These are phyloP conservation scores for Delphinapterus leucas DNA, from an alignment of 2,113 vertebrate species.

Conservation along the genomic window DNA sequence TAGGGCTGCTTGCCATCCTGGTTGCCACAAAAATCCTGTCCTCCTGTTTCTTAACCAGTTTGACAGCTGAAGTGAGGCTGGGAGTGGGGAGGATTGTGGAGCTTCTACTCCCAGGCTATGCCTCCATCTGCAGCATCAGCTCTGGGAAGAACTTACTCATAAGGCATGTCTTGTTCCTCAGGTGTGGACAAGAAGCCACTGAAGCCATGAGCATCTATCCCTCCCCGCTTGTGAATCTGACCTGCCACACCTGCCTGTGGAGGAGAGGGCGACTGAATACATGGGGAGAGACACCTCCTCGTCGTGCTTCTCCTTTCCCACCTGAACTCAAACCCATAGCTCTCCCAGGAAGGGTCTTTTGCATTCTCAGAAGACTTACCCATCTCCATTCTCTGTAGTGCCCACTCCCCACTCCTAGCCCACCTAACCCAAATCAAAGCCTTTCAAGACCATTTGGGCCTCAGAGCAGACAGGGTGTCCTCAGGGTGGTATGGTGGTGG, in stretches of 20 bases:
- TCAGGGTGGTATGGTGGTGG: not conserved
- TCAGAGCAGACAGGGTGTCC: slow-evolving; percentile 26
- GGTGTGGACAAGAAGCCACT: not conserved
- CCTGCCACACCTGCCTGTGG: not conserved
- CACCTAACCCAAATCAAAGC: not conserved
- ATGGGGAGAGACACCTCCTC: not conserved
- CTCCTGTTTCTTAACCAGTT: slow-evolving; percentile 17
- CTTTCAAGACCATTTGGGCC: not conserved
- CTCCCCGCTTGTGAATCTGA: not conserved
- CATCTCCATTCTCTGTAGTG: not conserved
- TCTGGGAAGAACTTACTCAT: not conserved
- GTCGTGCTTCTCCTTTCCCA: not conserved
- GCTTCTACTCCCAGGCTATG: not conserved
- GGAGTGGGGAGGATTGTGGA: not conserved
- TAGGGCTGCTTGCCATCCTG: not conserved
- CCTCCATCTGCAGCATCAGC: not conserved
- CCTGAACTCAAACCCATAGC: not conserved
- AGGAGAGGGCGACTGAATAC: not conserved
- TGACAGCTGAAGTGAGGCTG: not conserved
- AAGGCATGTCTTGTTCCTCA: not conserved
- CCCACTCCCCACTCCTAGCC: not conserved
- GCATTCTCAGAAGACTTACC: not conserved
- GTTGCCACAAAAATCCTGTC: slow-evolving; percentile 36
- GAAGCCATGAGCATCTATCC: not conserved
- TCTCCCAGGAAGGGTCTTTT: not conserved